Evolutionary conservation across 1,140 invertebrate genomes (phyloP), one percentile per base, ranked within the genome.

Genomic region (Atta cephalotes): DNA sequence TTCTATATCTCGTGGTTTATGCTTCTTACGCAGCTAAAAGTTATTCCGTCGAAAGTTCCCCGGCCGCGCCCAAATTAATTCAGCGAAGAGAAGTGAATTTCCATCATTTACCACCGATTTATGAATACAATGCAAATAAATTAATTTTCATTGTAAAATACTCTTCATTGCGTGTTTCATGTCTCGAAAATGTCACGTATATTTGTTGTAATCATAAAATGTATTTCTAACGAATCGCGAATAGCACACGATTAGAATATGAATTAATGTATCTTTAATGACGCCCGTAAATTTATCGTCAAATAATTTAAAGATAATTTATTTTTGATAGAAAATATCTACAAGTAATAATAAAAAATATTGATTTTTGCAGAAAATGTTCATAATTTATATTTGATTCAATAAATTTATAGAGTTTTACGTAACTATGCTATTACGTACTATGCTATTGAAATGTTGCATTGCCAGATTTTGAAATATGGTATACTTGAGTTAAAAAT

Each of bases 61-160:
- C 53, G 25, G n/a, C 25, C 66, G 70, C 70, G 76, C 62, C 66
- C 25, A 72, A 89, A 80, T 89, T 89, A 89, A 89, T 88, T 71
- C 56, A 68, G 28, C 72, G 51, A 65, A 35, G 85, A 70, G 74
- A 70, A 49, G 60, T 14, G 35, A 51, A 84, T 71, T 49, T 28
- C n/a, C 25, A 25, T 25, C 25, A 25, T 25, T 25, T 25, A 60
- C 16, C 45, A 62, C 74, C 66, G 70, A 89, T 74, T 86, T 58
- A 62, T 3, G 76, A 85, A 89, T 60, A 53, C n/a, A 49, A 18
- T 39, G 45, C 39, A 6, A 74, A 85, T 74, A 31, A 88, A 89
- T 88, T 79, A 88, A 60, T 88, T 79, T 79, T 82, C 25, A 31
- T 45, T 21, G 2, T 58, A 72, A 51, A 58, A 68, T 3, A 45